Conservation (phyloP, 2,797 vertebrate genomes). For the Alauda arvensis region DNA sequence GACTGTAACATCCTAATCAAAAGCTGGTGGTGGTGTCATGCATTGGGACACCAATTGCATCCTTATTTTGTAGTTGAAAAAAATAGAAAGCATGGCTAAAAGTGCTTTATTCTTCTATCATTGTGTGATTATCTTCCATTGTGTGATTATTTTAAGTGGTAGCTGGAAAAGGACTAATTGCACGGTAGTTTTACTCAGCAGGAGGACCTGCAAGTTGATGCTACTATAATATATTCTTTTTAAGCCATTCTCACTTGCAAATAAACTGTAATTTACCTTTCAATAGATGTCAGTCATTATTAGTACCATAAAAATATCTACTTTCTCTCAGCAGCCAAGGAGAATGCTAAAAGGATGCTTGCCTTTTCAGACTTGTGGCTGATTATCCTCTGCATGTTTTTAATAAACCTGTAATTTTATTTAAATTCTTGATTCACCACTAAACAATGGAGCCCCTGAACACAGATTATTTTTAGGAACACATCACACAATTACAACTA, state of each 20-base stretch:
- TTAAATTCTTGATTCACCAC: slow-evolving; percentile 12
- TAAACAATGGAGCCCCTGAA: neutral
- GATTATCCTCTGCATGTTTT: slow-evolving; percentile 25
- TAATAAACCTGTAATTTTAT: slow-evolving; percentile 43
- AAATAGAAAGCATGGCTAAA: neutral
- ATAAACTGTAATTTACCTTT: slow-evolving; percentile 48
- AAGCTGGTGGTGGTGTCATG: neutral
- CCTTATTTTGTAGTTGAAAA: slow-evolving; percentile 1
- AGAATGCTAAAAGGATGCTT: neutral
- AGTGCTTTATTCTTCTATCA: neutral
- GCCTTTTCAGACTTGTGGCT: neutral
- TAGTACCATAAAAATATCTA: neutral
- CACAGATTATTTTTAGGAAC: neutral
- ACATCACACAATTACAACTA: neutral
- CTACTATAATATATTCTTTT: neutral
- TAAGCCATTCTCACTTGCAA: slow-evolving; percentile 9
- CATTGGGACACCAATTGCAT: neutral
- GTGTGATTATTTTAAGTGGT: slow-evolving; percentile 11
- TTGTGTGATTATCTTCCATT: neutral
- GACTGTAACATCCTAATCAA: neutral
- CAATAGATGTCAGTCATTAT: slow-evolving; percentile 34
- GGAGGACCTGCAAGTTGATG: neutral
- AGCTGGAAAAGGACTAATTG: slow-evolving; percentile 25
- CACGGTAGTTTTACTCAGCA: neutral
- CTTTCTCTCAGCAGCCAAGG: neutral